Conservation (phyloP, 2,797 vertebrate species). For the Harpagifer antarcticus region DNA sequence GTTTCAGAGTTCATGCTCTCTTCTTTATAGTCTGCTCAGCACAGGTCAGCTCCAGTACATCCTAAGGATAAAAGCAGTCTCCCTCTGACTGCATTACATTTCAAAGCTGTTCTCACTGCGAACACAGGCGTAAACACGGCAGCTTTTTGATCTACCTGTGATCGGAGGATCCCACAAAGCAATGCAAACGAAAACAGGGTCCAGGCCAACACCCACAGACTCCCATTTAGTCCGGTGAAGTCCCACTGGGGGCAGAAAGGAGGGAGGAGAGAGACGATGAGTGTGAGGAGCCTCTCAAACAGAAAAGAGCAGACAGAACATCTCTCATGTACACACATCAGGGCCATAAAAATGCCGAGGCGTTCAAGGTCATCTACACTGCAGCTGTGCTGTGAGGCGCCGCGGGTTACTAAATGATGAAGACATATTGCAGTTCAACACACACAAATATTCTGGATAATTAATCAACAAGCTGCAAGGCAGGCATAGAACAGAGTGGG, state of each 20-base stretch:
- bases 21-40: constrained; percentile 57
- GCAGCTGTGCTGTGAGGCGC: constrained; percentile 48
- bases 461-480: constrained; percentile 53
- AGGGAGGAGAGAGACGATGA: constrained; percentile 1
- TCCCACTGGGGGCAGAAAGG: constrained; percentile 80
- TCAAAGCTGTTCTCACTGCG: constrained; percentile 18
- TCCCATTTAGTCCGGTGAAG: constrained; percentile 81
- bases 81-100: constrained; percentile 32
- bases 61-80: constrained; percentile 45
- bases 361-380: constrained; percentile 56
- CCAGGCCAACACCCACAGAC: constrained; percentile 75
- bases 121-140: constrained; percentile 28
- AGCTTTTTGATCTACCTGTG: constrained; percentile 74
- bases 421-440: constrained; percentile 45
- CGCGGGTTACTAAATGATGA: constrained; percentile 44
- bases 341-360: constrained; percentile 36
- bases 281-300: constrained; percentile 52
- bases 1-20: constrained; percentile 28
- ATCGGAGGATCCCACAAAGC: constrained; percentile 83
- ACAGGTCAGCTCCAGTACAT: constrained; percentile 44
- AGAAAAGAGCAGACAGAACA: constrained; percentile 44
- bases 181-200: constrained; percentile 83
- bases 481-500: constrained; percentile 10
- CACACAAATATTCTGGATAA: constrained; percentile 44
- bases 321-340: constrained; percentile 54